Conservation (phyloP, 2,113 vertebrate genomes). For the Blennius ocellaris region DNA sequence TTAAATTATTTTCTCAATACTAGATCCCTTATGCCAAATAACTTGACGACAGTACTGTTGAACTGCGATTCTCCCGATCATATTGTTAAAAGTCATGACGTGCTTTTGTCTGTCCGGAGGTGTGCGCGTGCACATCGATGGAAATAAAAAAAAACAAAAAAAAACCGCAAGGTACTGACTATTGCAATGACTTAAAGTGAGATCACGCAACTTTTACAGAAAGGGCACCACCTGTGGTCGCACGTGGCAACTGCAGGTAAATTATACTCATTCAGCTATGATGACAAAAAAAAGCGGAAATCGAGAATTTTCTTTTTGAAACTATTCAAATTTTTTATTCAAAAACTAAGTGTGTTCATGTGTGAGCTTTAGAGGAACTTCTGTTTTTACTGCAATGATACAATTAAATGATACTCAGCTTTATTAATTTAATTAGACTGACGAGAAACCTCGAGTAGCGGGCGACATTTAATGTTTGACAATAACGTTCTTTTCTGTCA, state of each 20-base stretch:
- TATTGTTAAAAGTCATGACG: conserved; percentile 68
- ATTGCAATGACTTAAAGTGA: conserved; percentile 32
- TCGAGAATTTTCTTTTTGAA: too few species aligned
- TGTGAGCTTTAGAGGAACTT: too few species aligned
- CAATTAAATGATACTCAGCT: too few species aligned
- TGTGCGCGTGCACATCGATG: conserved; percentile 56
- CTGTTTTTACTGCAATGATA: too few species aligned
- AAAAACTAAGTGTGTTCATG: too few species aligned
- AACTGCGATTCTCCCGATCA: conserved; percentile 75
- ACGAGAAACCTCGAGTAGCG: too few species aligned
- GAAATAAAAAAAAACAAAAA: too few species aligned
- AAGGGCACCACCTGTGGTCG: conserved; percentile 7
- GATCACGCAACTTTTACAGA: conserved; percentile 42
- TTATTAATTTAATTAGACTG: too few species aligned
- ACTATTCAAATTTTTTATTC: too few species aligned
- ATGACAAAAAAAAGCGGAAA: not conserved
- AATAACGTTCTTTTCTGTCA: too few species aligned
- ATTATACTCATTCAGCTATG: not conserved
- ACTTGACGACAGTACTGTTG: conserved; percentile 83
- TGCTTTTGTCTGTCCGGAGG: conserved; percentile 68
- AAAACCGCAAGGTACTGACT: conserved; percentile 37
- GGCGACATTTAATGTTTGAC: too few species aligned
- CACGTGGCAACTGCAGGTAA: conserved; percentile 6
- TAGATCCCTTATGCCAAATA: conserved; percentile 82
- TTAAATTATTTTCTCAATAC: conserved; percentile 81